Conservation (phyloP, 2,113 vertebrate genomes). For the Sylvicapra grimmia region DNA sequence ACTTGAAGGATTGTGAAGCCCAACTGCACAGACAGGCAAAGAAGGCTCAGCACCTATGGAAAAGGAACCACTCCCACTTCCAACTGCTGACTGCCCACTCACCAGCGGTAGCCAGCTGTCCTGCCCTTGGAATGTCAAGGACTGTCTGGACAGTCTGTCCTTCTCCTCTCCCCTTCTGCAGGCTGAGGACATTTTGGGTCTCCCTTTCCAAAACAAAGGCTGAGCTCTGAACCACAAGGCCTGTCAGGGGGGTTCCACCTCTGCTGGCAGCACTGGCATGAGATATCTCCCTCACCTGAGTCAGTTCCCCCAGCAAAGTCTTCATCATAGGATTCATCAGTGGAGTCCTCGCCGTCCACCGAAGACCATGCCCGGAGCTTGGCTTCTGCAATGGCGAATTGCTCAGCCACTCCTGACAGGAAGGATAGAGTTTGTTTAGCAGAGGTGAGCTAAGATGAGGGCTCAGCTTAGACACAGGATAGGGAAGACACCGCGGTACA, state of each 20-base stretch:
- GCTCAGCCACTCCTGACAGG: slow-evolving; percentile 88
- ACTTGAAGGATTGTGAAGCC: background rate
- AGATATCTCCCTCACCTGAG: slow-evolving; percentile 79
- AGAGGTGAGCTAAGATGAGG: slow-evolving; percentile 43
- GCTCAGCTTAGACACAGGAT: background rate
- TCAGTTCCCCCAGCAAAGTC: slow-evolving; percentile 88
- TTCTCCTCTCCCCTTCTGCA: background rate
- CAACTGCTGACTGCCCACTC: background rate
- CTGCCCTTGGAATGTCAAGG: background rate
- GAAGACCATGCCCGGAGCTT: slow-evolving; percentile 98
- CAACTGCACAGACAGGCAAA: background rate
- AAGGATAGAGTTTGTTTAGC: slow-evolving; percentile 60
- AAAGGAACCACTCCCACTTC: background rate
- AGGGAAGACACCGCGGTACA: background rate
- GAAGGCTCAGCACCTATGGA: background rate
- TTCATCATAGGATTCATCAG: slow-evolving; percentile 95
- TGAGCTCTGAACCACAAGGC: background rate
- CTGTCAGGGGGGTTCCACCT: background rate
- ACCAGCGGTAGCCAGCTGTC: background rate
- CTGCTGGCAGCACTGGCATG: background rate
- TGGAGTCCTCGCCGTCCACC: slow-evolving; percentile 94
- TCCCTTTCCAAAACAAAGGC: background rate
- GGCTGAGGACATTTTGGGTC: background rate
- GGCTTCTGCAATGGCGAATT: slow-evolving; percentile 97
- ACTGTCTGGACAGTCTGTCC: background rate